These are phyloP conservation scores for Gasteruption jaculator DNA, from an alignment of 2,888 invertebrate species.

Conservation along the genomic window DNA sequence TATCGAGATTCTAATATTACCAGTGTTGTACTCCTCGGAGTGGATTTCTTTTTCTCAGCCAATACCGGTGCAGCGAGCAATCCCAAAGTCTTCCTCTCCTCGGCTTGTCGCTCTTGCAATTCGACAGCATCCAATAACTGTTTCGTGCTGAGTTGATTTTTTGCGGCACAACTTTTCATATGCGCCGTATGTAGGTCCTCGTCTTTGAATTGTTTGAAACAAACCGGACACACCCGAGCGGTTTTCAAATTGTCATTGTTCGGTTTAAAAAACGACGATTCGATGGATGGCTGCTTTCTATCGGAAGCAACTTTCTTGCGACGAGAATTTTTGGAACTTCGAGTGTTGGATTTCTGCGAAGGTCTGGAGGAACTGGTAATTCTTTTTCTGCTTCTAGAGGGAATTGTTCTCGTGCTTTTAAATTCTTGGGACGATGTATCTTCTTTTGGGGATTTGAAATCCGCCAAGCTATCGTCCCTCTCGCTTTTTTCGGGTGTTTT, in stretches of 20 bases:
- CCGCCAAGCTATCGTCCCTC: conserved; percentile 39
- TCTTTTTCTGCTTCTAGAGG: too few relatives aligned
- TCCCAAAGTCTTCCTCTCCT: conserved; percentile 49
- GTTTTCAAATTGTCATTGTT: conserved; percentile 23
- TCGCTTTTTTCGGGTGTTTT: conserved; percentile 5
- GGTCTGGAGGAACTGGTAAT: too few relatives aligned
- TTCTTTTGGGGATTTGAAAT: conserved; percentile 41
- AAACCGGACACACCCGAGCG: conserved; percentile 43
- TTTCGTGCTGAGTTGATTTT: conserved; percentile 44
- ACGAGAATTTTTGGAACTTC: conserved; percentile 6
- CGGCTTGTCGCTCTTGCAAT: conserved; percentile 48
- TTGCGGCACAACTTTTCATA: conserved; percentile 48
- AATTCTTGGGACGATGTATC: conserved; percentile 1
- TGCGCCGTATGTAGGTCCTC: conserved; percentile 32
- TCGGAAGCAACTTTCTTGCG: conserved; percentile 19
- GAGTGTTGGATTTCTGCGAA: too few relatives aligned
- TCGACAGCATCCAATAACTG: conserved; percentile 45
- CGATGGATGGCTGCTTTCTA: conserved; percentile 32
- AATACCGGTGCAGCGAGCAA: conserved; percentile 41
- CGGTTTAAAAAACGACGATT: conserved; percentile 40
- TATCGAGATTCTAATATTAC: too few relatives aligned
- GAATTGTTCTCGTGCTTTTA: conserved; percentile 4
- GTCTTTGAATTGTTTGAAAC: conserved; percentile 42
- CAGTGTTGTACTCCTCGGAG: too few relatives aligned
- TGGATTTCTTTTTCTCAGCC: conserved; percentile 25